These are phyloP conservation scores for Ophion slaviceki DNA, from an alignment of 2,888 invertebrate species.

Conservation along the genomic window DNA sequence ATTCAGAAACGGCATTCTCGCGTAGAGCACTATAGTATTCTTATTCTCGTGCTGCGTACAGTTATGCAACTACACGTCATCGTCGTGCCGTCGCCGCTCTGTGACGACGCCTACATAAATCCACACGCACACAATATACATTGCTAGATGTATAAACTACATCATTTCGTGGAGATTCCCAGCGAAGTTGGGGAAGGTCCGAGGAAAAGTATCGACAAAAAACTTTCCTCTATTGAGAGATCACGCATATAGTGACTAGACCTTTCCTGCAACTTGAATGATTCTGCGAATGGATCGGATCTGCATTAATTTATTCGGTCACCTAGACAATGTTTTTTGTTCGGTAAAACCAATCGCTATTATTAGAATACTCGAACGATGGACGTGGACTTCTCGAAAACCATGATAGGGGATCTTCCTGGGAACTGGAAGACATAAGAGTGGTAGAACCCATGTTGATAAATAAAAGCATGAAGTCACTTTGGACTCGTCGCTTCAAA, in stretches of 20 bases:
- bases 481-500: neutral
- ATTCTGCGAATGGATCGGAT: neutral
- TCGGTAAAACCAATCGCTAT: neutral
- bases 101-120: conserved; percentile 39
- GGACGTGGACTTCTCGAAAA: neutral
- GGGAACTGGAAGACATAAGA: neutral
- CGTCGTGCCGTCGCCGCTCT: conserved; percentile 42
- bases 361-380: neutral
- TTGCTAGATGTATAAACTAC: neutral
- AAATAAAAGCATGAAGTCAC: neutral
- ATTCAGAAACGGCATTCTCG: conserved; percentile 54
- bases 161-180: conserved; percentile 39
- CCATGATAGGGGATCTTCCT: neutral
- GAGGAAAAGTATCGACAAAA: conserved; percentile 38
- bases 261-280: conserved; percentile 2
- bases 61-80: conserved; percentile 64
- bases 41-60: conserved; percentile 43
- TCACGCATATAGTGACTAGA: neutral
- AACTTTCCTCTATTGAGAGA: conserved; percentile 13
- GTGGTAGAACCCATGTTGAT: neutral
- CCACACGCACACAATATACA: neutral
- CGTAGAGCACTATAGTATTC: conserved; percentile 44
- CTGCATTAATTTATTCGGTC: neutral
- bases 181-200: conserved; percentile 60
- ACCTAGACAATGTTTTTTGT: neutral